Evolutionary conservation across 2,113 vertebrate species (phyloP).

Genomic region (Platycercus adscitus): DNA sequence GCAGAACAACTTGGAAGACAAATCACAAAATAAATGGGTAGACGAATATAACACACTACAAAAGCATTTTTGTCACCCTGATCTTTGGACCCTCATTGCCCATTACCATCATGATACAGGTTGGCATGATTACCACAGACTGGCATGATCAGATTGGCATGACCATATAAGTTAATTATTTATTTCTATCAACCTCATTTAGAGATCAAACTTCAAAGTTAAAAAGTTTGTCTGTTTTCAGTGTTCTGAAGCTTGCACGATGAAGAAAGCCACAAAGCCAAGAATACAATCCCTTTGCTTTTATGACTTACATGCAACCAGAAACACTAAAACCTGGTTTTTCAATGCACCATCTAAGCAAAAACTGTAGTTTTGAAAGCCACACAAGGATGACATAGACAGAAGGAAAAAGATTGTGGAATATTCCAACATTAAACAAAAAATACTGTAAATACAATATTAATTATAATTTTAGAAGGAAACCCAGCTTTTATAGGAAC

Average conservation of each 20-base stretch:
- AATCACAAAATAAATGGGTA: background rate
- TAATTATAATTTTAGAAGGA: background rate
- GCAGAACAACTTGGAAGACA: background rate
- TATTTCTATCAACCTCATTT: background rate
- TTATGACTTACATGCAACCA: background rate
- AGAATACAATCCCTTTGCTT: background rate
- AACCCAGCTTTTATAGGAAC: background rate
- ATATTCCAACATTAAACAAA: background rate
- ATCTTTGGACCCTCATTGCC: conserved; percentile 16
- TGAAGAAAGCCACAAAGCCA: background rate
- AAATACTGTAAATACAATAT: background rate
- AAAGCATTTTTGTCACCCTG: background rate
- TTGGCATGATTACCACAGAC: background rate
- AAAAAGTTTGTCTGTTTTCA: background rate
- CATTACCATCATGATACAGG: background rate
- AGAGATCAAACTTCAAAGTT: conserved; percentile 53
- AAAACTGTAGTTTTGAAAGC: background rate
- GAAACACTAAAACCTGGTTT: background rate
- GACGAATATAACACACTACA: background rate
- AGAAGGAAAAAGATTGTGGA: background rate
- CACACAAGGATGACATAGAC: background rate
- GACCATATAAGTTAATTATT: conserved; percentile 65
- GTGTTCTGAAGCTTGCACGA: background rate
- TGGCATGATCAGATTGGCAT: background rate
- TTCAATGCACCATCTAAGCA: background rate